phyloP scores from a whole-genome alignment of 1,140 invertebrate species.

The Zophobas morio region DNA sequence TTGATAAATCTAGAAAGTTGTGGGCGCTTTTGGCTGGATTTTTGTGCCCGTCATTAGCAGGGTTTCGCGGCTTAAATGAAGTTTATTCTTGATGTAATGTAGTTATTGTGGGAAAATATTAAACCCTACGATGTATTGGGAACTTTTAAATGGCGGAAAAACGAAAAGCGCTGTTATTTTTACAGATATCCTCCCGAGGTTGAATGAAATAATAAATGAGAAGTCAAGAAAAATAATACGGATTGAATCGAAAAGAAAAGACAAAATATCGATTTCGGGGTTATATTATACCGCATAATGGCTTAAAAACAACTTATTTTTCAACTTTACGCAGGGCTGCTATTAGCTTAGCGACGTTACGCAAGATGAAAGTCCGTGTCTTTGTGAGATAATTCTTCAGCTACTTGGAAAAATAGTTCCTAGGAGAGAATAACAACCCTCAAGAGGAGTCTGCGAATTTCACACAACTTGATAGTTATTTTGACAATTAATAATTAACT shows the following conservation, averaged over 20 bases:
- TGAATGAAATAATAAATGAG: slow-evolving; percentile 38
- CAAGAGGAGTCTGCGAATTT: neutral
- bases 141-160: slow-evolving; percentile 23
- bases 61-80: neutral
- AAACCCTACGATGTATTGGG: slow-evolving; percentile 8
- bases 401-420: too few relatives aligned
- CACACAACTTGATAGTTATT: slow-evolving; percentile 1
- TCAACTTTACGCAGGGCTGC: neutral
- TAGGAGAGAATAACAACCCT: too few relatives aligned
- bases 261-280: slow-evolving; percentile 18
- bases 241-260: slow-evolving; percentile 27
- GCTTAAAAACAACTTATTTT: slow-evolving; percentile 29
- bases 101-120: slow-evolving; percentile 8
- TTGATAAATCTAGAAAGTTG: slow-evolving; percentile 14
- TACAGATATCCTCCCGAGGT: slow-evolving; percentile 26
- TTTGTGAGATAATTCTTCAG: too few relatives aligned
- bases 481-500: slow-evolving; percentile 17
- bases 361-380: too few relatives aligned
- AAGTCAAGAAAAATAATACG: slow-evolving; percentile 26
- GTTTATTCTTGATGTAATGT: slow-evolving; percentile 22
- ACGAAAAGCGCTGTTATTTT: slow-evolving; percentile 37
- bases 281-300: slow-evolving; percentile 11
- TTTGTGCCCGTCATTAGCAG: slow-evolving; percentile 9
- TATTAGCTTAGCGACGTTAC: neutral
- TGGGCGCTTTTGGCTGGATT: neutral